These are phyloP conservation scores for Oxygymnocypris stewartii DNA, from an alignment of 2,113 vertebrate species.

Conservation along the genomic window DNA sequence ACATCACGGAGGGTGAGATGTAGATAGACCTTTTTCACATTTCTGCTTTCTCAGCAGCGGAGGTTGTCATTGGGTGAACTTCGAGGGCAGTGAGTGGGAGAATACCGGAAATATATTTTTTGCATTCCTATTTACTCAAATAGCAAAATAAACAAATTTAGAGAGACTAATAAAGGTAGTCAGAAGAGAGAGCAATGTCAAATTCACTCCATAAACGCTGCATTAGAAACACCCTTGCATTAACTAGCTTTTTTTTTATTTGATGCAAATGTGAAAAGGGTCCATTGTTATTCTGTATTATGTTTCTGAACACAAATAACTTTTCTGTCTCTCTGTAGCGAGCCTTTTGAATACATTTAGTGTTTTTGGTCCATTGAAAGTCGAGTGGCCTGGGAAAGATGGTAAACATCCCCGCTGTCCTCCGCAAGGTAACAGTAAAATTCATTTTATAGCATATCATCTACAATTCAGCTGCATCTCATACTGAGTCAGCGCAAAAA, in stretches of 20 bases:
- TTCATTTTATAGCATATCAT: neutral
- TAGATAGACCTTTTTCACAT: neutral
- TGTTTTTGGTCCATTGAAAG: conserved; percentile 92
- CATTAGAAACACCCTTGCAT: too few species aligned
- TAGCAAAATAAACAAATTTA: too few species aligned
- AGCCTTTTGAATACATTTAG: conserved; percentile 95
- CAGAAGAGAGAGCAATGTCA: too few species aligned
- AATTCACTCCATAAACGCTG: too few species aligned
- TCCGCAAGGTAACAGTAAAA: conserved; percentile 99
- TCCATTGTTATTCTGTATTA: neutral
- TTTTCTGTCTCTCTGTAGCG: conserved; percentile 69
- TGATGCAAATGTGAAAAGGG: too few species aligned
- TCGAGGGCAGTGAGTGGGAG: too few species aligned
- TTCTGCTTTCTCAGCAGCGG: too few species aligned
- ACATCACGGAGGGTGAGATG: conserved; percentile 92
- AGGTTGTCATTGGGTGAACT: too few species aligned
- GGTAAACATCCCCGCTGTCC: conserved; percentile 98
- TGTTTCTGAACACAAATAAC: neutral
- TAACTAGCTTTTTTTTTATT: too few species aligned
- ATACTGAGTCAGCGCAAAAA: neutral
- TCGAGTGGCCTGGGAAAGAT: conserved; percentile 99
- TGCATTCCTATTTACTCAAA: too few species aligned
- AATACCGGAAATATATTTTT: too few species aligned
- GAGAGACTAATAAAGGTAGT: too few species aligned
- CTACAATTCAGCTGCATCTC: neutral